phyloP scores from a whole-genome alignment of 2,888 invertebrate species.

The Trichogramma evanescens region DNA sequence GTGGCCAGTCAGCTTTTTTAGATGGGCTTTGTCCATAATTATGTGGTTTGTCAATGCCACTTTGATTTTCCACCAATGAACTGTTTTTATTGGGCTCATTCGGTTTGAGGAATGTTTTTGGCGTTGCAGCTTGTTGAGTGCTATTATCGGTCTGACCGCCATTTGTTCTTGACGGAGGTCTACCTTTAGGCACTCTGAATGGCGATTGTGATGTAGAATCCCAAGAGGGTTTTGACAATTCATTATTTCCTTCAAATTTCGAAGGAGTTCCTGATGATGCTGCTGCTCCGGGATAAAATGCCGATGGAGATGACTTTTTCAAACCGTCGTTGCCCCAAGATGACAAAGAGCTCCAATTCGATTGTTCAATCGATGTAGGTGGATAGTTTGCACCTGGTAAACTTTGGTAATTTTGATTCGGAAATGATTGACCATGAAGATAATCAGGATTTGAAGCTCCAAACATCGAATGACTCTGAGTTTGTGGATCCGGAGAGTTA shows the following conservation, averaged over 20 bases:
- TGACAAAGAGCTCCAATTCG: conserved; percentile 21
- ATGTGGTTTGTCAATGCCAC: conserved; percentile 24
- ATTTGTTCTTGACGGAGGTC: conserved; percentile 56
- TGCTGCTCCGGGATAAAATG: not conserved
- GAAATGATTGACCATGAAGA: conserved; percentile 22
- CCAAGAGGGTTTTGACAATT: conserved; percentile 21
- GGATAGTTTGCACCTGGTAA: conserved; percentile 4
- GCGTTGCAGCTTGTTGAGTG: conserved; percentile 43
- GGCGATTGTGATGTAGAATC: conserved; percentile 49
- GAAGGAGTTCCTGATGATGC: not conserved
- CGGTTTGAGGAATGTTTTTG: conserved; percentile 56
- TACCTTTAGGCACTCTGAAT: conserved; percentile 60
- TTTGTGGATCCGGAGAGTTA: conserved; percentile 13
- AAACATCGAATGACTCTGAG: conserved; percentile 23
- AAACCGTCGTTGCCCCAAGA: conserved; percentile 19
- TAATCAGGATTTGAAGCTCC: conserved; percentile 22
- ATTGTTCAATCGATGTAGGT: conserved; percentile 11
- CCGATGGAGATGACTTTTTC: conserved; percentile 11
- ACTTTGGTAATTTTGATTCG: conserved; percentile 22
- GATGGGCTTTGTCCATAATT: conserved; percentile 25
- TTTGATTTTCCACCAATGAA: conserved; percentile 31
- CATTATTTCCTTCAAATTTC: conserved; percentile 12
- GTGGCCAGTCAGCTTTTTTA: conserved; percentile 31
- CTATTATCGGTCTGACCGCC: conserved; percentile 43
- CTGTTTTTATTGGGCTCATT: conserved; percentile 54